phyloP scores from a whole-genome alignment of 2,113 vertebrate species.

The Solea solea region DNA sequence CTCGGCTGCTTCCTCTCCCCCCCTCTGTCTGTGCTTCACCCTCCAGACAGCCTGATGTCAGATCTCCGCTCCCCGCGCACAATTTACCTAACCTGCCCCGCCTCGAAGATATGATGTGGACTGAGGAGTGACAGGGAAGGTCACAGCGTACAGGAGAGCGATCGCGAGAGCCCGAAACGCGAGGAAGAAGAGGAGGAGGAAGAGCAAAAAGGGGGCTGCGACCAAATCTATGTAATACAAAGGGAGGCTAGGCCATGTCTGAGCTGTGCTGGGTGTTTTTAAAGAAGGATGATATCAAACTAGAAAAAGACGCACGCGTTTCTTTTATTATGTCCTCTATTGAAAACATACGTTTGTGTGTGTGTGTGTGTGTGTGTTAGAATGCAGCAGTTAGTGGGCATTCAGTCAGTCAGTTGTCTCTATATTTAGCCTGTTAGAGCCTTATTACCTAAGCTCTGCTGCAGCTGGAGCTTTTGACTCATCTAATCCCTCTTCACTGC shows the following conservation, averaged over 20 bases:
- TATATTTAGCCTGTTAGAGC: conserved; percentile 77
- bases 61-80: conserved; percentile 34
- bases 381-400: conserved; percentile 66
- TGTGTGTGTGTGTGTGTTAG: conserved; percentile 23
- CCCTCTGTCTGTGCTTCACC: conserved; percentile 48
- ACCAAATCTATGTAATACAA: conserved; percentile 30
- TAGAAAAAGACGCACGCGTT: no score
- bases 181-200: conserved; percentile 14
- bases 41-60: conserved; percentile 70
- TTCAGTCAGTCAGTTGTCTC: conserved; percentile 65
- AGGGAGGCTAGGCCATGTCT: background rate
- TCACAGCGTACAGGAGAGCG: conserved; percentile 44
- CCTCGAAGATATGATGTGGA: conserved; percentile 39
- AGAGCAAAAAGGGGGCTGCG: no score
- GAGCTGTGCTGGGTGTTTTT: background rate
- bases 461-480: conserved; percentile 75
- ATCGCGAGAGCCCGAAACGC: conserved; percentile 45
- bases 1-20: conserved; percentile 2
- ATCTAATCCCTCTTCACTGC: conserved; percentile 70
- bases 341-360: background rate
- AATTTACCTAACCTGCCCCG: conserved; percentile 43
- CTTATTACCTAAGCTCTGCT: conserved; percentile 76
- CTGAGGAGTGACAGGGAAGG: conserved; percentile 47
- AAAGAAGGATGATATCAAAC: background rate
- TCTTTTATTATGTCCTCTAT: no score